Base-by-base conservation (phyloP, 2,888 invertebrate genomes). In the Sericinus montela region DNA sequence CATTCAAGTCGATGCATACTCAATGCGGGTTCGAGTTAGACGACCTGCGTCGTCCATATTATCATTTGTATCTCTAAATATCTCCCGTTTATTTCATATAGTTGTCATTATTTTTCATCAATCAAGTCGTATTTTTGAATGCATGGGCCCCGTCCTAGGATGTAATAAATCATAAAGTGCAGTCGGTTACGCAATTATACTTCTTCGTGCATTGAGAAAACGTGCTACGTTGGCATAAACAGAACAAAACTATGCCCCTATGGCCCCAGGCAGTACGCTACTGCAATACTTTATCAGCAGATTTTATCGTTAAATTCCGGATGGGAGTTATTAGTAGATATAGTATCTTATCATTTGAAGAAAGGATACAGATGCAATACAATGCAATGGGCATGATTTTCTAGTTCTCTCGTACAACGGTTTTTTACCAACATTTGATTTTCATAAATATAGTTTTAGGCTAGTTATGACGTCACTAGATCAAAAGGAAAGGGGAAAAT, bases 1-100 rank as follows among this genome's bases (percentile, higher is more conserved):
- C 51, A 54, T 46, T 51, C n/a, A 44, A 45, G 51, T 41, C 52
- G 52, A 56, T 61, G 57, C 56, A 55, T 58, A 54, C 44, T 37
- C 52, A 57, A 55, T 51, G 40, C 32, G 46, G 30, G 25, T 48
- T 14, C 28, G 45, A 16, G 39, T 51, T 45, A 41, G 36, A 45
- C 49, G 45, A 51, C 32, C 48, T 50, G 48, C 10, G 28, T 45
- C 40, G 49, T 51, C 39, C 48, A 51, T 53, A 50, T 15, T 2
- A 11, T 28, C 19, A 7, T 43, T 38, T 39, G 39, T 54, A 51
- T 41, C 50, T 58, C 45, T 53, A 56, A 57, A 50, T 43, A 48
- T 44, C 30, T 16, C 29, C 13, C 19, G 16, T 34, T 41, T 42
- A 48, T 38, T 25, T 47, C n/a, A 30, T 29, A 39, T 15, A 29